phyloP scores from a whole-genome alignment of 2,113 vertebrate genomes.

The Labrus mixtus region DNA sequence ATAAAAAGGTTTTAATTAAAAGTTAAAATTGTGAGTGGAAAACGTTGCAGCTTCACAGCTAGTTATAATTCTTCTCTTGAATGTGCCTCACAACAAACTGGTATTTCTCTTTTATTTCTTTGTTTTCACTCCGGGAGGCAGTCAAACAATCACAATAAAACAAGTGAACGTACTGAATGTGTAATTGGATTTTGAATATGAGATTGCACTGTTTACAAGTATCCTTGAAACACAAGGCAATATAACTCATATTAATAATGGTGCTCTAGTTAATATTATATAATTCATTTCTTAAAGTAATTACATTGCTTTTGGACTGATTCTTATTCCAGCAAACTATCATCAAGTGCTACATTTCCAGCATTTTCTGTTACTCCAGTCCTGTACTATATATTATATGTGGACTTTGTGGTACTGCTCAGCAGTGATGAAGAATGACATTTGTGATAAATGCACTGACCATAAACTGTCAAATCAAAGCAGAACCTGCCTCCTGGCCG shows the following conservation, averaged over 20 bases:
- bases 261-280: not conserved
- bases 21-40: too few relatives aligned
- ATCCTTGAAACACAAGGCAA: not conserved
- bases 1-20: too few relatives aligned
- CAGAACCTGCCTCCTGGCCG: conserved; percentile 65
- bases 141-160: not conserved
- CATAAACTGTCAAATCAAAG: conserved; percentile 79
- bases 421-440: conserved; percentile 74
- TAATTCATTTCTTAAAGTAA: not conserved
- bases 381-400: conserved; percentile 27
- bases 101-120: not conserved
- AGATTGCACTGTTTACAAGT: not conserved
- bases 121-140: not conserved
- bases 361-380: conserved; percentile 22
- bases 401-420: conserved; percentile 32
- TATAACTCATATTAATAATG: not conserved
- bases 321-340: conserved; percentile 14
- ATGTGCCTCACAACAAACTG: not conserved
- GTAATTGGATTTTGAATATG: not conserved
- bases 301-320: not conserved
- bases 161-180: not conserved
- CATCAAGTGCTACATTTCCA: not conserved
- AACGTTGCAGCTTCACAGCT: not conserved
- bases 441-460: conserved; percentile 82
- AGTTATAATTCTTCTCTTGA: too few relatives aligned